phyloP scores from a whole-genome alignment of 2,797 vertebrate genomes.

The Euthynnus affinis region DNA sequence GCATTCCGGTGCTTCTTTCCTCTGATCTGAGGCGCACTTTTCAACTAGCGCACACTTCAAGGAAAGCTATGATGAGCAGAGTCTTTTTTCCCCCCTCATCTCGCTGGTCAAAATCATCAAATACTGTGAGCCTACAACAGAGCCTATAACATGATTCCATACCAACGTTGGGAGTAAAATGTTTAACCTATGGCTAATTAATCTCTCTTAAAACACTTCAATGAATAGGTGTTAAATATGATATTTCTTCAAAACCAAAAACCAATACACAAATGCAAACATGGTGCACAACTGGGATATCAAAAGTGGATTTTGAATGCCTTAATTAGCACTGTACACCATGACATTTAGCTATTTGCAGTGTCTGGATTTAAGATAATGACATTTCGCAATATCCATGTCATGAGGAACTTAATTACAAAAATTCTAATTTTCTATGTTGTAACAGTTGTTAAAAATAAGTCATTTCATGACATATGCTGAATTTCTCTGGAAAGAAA shows the following conservation, averaged over 20 bases:
- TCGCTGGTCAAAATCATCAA: constrained; percentile 42
- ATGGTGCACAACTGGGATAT: constrained; percentile 8
- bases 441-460: neutral
- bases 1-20: constrained; percentile 46
- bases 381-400: neutral
- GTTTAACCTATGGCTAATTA: constrained; percentile 70
- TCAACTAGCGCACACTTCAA: constrained; percentile 55
- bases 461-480: neutral
- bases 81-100: constrained; percentile 5
- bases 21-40: constrained; percentile 61
- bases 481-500: neutral
- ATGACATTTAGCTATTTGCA: too few relatives aligned
- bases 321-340: too few relatives aligned
- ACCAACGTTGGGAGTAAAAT: constrained; percentile 27
- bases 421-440: neutral
- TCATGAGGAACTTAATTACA: neutral
- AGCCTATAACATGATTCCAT: neutral
- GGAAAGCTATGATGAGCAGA: constrained; percentile 55
- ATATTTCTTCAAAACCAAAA: neutral
- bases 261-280: neutral
- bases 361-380: neutral
- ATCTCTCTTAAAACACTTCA: constrained; percentile 51
- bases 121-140: neutral
- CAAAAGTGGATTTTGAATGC: neutral
- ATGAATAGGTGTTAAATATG: constrained; percentile 58